Percentiles rank a stretch among this genome's conserved stretches.
phyloP scores from a whole-genome alignment of 2,888 invertebrate species.

The Blomia tropicalis region DNA sequence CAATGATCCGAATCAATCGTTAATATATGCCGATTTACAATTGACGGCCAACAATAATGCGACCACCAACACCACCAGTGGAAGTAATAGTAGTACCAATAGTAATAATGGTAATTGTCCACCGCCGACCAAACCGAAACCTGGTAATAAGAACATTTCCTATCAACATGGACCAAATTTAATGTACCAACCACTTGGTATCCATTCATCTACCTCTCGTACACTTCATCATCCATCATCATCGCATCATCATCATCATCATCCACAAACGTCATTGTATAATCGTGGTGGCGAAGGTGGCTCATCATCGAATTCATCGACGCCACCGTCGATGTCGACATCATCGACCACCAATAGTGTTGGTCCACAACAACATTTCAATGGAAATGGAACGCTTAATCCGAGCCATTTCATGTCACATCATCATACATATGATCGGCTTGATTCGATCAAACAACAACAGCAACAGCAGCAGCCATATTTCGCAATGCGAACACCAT shows the following conservation, averaged over 20 bases:
- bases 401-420: not conserved
- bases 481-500: not conserved
- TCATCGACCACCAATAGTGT: slow-evolving; percentile 5
- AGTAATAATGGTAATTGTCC: not conserved
- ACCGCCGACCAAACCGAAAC: slow-evolving; percentile 13
- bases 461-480: not conserved
- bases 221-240: not conserved
- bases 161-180: not conserved
- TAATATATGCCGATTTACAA: slow-evolving; percentile 25
- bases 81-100: too few relatives aligned
- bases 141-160: not conserved
- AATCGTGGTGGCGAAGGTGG: too few relatives aligned
- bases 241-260: not conserved
- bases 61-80: too few relatives aligned
- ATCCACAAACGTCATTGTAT: too few relatives aligned
- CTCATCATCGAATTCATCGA: slow-evolving; percentile 8
- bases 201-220: not conserved
- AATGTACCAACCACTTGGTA: not conserved
- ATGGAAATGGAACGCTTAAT: not conserved
- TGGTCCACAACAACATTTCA: not conserved
- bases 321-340: slow-evolving; percentile 11
- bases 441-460: slow-evolving; percentile 1
- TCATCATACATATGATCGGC: slow-evolving; percentile 5
- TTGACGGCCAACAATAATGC: slow-evolving; percentile 11
- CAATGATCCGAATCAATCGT: slow-evolving; percentile 14